Evolutionary conservation across 2,113 vertebrate genomes (phyloP).

Genomic region (Caranx ignobilis): DNA sequence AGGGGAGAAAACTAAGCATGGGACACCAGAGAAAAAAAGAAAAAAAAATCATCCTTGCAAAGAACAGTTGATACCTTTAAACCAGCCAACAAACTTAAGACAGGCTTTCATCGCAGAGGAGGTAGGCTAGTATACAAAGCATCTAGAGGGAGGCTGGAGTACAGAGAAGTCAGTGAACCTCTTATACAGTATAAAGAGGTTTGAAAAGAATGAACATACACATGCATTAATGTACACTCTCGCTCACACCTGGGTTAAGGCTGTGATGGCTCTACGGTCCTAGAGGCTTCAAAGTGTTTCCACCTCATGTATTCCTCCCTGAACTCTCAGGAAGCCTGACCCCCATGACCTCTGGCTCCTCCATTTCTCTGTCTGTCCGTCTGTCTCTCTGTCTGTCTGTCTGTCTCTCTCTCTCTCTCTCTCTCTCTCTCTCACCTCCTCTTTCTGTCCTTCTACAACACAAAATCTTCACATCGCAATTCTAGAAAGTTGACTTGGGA

Average conservation of each 20-base stretch:
- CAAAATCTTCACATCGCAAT: constrained; percentile 33
- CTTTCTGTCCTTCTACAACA: constrained; percentile 12
- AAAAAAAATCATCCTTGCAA: constrained; percentile 66
- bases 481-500: constrained; percentile 19
- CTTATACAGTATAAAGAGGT: constrained; percentile 29
- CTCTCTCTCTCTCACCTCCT: constrained; percentile 26
- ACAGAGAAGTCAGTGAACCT: constrained; percentile 37
- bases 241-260: constrained; percentile 58
- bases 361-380: constrained; percentile 13
- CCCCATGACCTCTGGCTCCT: constrained; percentile 33
- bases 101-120: constrained; percentile 85
- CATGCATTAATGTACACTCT: constrained; percentile 18
- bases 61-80: constrained; percentile 46
- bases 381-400: constrained; percentile 14
- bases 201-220: constrained; percentile 40
- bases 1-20: constrained; percentile 31
- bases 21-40: not conserved
- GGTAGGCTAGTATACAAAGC: constrained; percentile 86
- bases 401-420: constrained; percentile 11
- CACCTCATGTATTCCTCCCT: constrained; percentile 42
- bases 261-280: constrained; percentile 50
- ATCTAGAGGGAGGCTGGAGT: constrained; percentile 56
- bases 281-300: constrained; percentile 30
- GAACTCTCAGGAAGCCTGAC: constrained; percentile 52
- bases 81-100: constrained; percentile 50